Percentiles rank a stretch among this genome's conserved stretches.
These are phyloP conservation scores for Drosophila siamana DNA, from an alignment of 2,888 invertebrate species.

Conservation along the genomic window DNA sequence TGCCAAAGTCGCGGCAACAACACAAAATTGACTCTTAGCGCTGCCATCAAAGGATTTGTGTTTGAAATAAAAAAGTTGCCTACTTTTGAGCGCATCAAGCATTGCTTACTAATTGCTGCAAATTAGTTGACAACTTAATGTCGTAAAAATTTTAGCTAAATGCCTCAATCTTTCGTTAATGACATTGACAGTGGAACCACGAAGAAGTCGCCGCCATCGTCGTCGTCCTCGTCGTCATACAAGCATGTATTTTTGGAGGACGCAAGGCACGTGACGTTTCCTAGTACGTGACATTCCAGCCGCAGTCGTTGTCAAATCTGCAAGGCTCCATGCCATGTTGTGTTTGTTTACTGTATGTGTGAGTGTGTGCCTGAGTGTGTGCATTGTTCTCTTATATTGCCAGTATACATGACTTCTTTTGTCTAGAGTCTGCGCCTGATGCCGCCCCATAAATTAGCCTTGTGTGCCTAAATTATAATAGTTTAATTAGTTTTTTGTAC, in stretches of 20 bases:
- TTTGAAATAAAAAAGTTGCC: slow-evolving; percentile 22
- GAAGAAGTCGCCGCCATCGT: neutral
- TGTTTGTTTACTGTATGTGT: slow-evolving; percentile 32
- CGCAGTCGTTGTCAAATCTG: slow-evolving; percentile 67
- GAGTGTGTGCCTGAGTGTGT: slow-evolving; percentile 31
- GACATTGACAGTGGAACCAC: slow-evolving; percentile 62
- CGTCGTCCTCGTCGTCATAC: slow-evolving; percentile 7
- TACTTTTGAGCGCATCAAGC: slow-evolving; percentile 29
- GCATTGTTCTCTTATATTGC: slow-evolving; percentile 31
- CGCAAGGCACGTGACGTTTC: slow-evolving; percentile 50
- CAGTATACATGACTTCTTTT: slow-evolving; percentile 38
- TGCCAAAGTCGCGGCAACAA: neutral
- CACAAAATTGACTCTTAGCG: slow-evolving; percentile 75
- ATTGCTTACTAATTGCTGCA: slow-evolving; percentile 73
- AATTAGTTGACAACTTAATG: slow-evolving; percentile 83
- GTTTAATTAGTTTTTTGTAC: slow-evolving; percentile 75
- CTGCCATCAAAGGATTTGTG: slow-evolving; percentile 75
- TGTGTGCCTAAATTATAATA: slow-evolving; percentile 71
- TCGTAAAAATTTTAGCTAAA: slow-evolving; percentile 76
- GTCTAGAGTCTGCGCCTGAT: slow-evolving; percentile 29
- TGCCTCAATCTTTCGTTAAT: slow-evolving; percentile 76
- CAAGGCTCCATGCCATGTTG: slow-evolving; percentile 46
- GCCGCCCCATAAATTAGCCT: slow-evolving; percentile 72
- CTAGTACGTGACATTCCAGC: slow-evolving; percentile 64
- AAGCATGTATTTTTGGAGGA: slow-evolving; percentile 22